A percentile compares a stretch with the other conserved stretches of the same genome.
Evolutionary conservation across 92 coral and sea anemone genomes (phyloP).

Genomic region (Epizoanthus illoricatus): DNA sequence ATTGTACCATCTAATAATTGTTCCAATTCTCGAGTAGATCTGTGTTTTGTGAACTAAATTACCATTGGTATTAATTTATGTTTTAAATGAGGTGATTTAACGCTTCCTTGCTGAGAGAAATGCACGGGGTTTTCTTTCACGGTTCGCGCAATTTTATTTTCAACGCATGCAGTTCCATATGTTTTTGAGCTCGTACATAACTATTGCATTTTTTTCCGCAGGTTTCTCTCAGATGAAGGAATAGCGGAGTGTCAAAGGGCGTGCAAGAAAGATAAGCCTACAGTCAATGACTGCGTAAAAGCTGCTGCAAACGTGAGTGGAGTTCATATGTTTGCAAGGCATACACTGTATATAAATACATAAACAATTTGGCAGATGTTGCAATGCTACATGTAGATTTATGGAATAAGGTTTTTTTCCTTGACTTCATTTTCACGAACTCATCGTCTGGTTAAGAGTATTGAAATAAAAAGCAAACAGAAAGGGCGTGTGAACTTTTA

Average conservation of each 20-base stretch:
- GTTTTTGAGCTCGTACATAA: constrained; percentile 7
- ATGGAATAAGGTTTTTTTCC: neutral
- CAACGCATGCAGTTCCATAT: constrained; percentile 22
- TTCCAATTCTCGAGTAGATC: constrained; percentile 10
- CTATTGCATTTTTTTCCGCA: constrained; percentile 32
- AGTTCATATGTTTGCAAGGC: constrained; percentile 8
- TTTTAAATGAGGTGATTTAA: constrained; percentile 23
- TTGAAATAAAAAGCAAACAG: neutral
- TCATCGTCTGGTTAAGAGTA: neutral
- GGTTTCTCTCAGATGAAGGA: constrained; percentile 95
- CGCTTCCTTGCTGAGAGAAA: constrained; percentile 45
- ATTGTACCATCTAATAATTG: constrained; percentile 1
- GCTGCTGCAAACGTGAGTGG: constrained; percentile 95
- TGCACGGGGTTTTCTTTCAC: constrained; percentile 15
- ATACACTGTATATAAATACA: neutral
- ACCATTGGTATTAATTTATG: constrained; percentile 15
- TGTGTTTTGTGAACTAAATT: constrained; percentile 9
- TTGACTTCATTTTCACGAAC: neutral
- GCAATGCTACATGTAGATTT: neutral
- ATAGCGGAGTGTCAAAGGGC: constrained; percentile 88
- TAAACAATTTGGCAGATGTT: constrained; percentile 22
- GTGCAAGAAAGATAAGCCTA: constrained; percentile 76
- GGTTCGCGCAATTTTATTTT: constrained; percentile 50
- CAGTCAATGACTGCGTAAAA: constrained; percentile 71
- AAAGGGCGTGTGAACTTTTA: constrained; percentile 35